Percentiles rank a stretch among this genome's conserved stretches.
These are phyloP conservation scores for Drosophila dunni DNA, from an alignment of 1,140 invertebrate species.

Conservation along the genomic window DNA sequence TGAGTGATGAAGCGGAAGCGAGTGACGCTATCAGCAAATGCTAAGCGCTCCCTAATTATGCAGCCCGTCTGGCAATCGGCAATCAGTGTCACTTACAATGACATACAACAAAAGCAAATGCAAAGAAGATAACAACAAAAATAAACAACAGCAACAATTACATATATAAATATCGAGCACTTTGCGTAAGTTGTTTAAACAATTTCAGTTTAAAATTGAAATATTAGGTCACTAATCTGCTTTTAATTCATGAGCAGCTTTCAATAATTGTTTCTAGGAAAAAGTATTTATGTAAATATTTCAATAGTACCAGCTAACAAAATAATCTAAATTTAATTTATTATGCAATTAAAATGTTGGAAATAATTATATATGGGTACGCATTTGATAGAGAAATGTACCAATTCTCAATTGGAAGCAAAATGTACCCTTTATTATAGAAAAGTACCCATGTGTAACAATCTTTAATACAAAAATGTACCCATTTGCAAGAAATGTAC, in stretches of 20 bases:
- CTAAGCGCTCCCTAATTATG: constrained; percentile 56
- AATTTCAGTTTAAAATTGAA: not conserved
- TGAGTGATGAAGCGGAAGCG: constrained; percentile 46
- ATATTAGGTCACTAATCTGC: not conserved
- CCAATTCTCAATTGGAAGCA: too few species aligned
- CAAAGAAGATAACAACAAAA: constrained; percentile 35
- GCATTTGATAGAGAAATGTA: too few species aligned
- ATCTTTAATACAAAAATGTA: too few species aligned
- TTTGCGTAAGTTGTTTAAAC: constrained; percentile 26
- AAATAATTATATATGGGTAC: too few species aligned
- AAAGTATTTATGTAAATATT: too few species aligned
- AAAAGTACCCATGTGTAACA: too few species aligned
- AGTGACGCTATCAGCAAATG: constrained; percentile 45
- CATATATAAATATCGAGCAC: constrained; percentile 38
- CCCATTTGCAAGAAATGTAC: too few species aligned
- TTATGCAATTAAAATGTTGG: too few species aligned
- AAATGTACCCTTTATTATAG: too few species aligned
- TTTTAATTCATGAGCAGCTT: not conserved
- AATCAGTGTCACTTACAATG: constrained; percentile 60
- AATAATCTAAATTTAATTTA: too few species aligned
- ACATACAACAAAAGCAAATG: constrained; percentile 41
- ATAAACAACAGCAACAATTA: constrained; percentile 5
- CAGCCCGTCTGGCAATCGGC: constrained; percentile 46
- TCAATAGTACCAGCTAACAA: too few species aligned
- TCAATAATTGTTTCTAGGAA: not conserved